A percentile compares a stretch with the other conserved stretches of the same genome.
Evolutionary conservation across 2,113 vertebrate genomes (phyloP).

Genomic region (Aleadryas rufinucha): DNA sequence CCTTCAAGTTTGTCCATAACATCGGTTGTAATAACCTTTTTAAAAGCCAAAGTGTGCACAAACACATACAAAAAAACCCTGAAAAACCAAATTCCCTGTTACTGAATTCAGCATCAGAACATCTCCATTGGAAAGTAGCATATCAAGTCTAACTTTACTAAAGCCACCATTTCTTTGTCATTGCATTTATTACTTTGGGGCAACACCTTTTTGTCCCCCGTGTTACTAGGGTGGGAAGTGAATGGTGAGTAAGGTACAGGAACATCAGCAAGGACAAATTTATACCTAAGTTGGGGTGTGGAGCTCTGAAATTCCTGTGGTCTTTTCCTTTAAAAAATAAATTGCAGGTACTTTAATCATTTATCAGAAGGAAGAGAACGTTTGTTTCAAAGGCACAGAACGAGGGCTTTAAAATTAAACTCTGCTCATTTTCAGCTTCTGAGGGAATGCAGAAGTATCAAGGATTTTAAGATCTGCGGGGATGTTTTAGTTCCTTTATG

Average conservation of each 20-base stretch:
- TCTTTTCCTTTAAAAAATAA: constrained; percentile 48
- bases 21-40: constrained; percentile 59
- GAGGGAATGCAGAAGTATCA: not conserved
- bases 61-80: accelerated
- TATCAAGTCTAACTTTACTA: constrained; percentile 6
- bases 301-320: constrained; percentile 18
- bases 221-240: not conserved
- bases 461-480: constrained; percentile 28
- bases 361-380: not conserved
- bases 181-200: not conserved
- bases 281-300: not conserved
- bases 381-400: constrained; percentile 44
- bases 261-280: constrained; percentile 2
- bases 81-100: constrained; percentile 2
- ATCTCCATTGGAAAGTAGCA: constrained; percentile 9
- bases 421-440: not conserved
- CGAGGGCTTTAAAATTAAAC: constrained; percentile 35
- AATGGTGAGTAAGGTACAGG: not conserved
- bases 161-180: constrained; percentile 45
- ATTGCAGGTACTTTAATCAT: constrained; percentile 35
- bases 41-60: constrained; percentile 3
- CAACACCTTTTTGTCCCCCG: not conserved
- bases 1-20: constrained; percentile 67
- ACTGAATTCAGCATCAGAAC: constrained; percentile 33
- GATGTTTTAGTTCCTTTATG: not conserved